Evolutionary conservation across 2,113 vertebrate genomes (phyloP), one percentile per base, ranked within the genome.

Genomic region (Microcebus griseorufus): DNA sequence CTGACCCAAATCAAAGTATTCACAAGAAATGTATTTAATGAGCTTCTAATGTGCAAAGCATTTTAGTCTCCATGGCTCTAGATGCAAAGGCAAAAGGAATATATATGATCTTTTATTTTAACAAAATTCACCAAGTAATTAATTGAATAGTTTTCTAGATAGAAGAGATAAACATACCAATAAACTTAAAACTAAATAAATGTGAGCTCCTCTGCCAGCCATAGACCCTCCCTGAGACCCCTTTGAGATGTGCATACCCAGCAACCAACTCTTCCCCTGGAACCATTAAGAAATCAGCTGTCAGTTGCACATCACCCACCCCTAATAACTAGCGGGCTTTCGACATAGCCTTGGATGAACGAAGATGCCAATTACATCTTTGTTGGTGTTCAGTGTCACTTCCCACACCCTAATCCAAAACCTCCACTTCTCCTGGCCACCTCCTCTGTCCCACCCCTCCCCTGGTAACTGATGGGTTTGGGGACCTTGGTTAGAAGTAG

Each of bases 331-430:
- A 16, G 3, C 1, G 1, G 55, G 3, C 0, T 27, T 72, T 76
- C 27, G 1, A n/a, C 7, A 12, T 29, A 8, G 39, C 1, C n/a
- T 53, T 12, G 13, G 1, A 0, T 9, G 11, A 17, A 42, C 2
- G 6, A 51, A n/a, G 12, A 5, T 39, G 18, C 6, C 37, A 69
- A 1, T 20, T 10, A 58, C 0, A 3, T 13, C 37, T 27, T 4
- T 17, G 9, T 42, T 53, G 1, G 27, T 7, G 3, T 27, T 45
- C 10, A 69, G 23, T 5, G 25, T 60, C 18, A 13, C 11, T n/a
- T 64, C 23, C 17, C 11, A 2, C 12, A 10, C 45, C n/a, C 22
- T 55, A 32, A 12, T 29, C 11, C 10, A 29, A 80, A 85, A 37
- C 48, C 6, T 23, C 73, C 29, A 0, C 7, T 81, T 23, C 39